Percentiles rank a stretch among this genome's conserved stretches.
These are phyloP conservation scores for Xenentodon cancila DNA, from an alignment of 2,797 vertebrate genomes.

Conservation along the genomic window DNA sequence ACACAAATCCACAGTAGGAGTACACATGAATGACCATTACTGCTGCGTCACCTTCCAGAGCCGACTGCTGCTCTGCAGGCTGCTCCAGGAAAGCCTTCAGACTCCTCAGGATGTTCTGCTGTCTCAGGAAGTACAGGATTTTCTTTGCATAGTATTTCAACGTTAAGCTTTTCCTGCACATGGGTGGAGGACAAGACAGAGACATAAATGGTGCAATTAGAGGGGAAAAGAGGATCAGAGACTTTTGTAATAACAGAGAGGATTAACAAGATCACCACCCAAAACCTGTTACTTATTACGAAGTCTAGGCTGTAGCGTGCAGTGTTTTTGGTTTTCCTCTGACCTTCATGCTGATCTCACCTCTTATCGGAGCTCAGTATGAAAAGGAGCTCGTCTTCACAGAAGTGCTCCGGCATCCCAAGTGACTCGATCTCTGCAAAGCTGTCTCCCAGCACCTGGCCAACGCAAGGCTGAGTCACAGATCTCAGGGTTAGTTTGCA, in stretches of 20 bases:
- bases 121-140: constrained; percentile 96
- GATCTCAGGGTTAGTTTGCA: constrained; percentile 72
- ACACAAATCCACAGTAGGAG: neutral
- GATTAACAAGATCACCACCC: too few species aligned
- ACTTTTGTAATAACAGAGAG: constrained; percentile 3
- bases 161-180: constrained; percentile 91
- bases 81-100: constrained; percentile 92
- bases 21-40: neutral
- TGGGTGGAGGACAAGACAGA: neutral
- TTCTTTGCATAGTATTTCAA: constrained; percentile 99
- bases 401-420: constrained; percentile 93
- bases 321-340: neutral
- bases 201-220: neutral
- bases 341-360: constrained; percentile 71
- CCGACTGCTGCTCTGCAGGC: constrained; percentile 86
- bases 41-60: constrained; percentile 87
- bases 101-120: constrained; percentile 92
- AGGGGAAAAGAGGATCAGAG: neutral
- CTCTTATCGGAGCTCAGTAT: constrained; percentile 93
- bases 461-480: constrained; percentile 83
- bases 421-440: constrained; percentile 96
- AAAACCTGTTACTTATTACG: too few species aligned
- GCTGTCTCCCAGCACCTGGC: constrained; percentile 94
- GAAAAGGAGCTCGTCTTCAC: constrained; percentile 96
- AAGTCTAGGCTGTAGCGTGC: neutral